phyloP scores from a whole-genome alignment of 2,888 invertebrate species.

The Panopea generosa region DNA sequence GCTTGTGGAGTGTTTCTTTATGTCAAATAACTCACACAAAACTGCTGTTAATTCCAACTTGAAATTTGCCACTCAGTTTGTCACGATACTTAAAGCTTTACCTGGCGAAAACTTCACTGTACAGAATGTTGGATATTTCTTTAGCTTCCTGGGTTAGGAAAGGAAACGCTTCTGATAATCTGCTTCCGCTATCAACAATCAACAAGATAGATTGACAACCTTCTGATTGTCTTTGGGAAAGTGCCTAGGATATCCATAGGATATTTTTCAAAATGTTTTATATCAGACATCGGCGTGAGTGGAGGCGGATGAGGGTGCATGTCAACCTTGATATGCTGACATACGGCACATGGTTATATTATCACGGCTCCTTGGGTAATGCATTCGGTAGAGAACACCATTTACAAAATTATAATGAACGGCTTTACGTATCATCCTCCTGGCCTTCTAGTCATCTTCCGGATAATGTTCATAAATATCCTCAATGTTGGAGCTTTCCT shows the following conservation, averaged over 20 bases:
- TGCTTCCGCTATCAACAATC: conserved; percentile 51
- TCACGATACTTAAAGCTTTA: conserved; percentile 55
- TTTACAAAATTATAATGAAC: conserved; percentile 6
- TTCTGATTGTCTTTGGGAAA: conserved; percentile 15
- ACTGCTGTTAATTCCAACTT: conserved; percentile 51
- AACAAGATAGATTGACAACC: conserved; percentile 22
- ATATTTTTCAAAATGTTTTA: conserved; percentile 10
- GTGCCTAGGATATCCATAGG: conserved; percentile 26
- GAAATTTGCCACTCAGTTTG: conserved; percentile 61
- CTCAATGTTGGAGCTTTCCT: too few relatives aligned
- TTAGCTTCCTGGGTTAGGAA: conserved; percentile 54
- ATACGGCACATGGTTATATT: conserved; percentile 27
- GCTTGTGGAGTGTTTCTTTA: conserved; percentile 45
- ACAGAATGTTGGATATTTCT: conserved; percentile 55
- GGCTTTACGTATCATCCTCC: not conserved
- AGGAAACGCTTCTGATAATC: conserved; percentile 62
- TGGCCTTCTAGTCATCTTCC: not conserved
- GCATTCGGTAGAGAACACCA: conserved; percentile 13
- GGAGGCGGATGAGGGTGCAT: conserved; percentile 22
- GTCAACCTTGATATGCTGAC: conserved; percentile 39
- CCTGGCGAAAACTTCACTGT: conserved; percentile 56
- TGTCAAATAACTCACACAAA: conserved; percentile 57
- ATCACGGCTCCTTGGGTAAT: conserved; percentile 21
- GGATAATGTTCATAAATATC: not conserved
- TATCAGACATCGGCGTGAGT: conserved; percentile 12